Percentiles rank a stretch among this genome's conserved stretches.
phyloP scores from a whole-genome alignment of 2,113 vertebrate genomes.

The Hippopotamus amphibius region DNA sequence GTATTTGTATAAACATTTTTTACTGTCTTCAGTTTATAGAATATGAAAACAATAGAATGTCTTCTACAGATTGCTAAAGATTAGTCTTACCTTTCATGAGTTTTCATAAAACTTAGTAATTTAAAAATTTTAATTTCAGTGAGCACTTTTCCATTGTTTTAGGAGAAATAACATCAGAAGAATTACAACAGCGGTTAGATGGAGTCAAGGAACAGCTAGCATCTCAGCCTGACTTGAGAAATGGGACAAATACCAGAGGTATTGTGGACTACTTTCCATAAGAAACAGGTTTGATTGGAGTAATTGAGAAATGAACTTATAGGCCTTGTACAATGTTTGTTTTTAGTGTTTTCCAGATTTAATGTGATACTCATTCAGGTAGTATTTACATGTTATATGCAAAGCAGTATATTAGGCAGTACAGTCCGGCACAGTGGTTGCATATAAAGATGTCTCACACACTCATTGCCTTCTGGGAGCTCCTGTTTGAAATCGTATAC shows the following conservation, averaged over 20 bases:
- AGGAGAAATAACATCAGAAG: conserved; percentile 98
- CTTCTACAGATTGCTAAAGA: conserved; percentile 12
- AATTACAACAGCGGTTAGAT: conserved; percentile 93
- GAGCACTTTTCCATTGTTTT: conserved; percentile 71
- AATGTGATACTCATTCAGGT: neutral
- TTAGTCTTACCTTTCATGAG: conserved; percentile 14
- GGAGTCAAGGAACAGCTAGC: conserved; percentile 93
- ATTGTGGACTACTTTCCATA: conserved; percentile 32
- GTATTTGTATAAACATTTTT: conserved; percentile 14
- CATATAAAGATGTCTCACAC: neutral
- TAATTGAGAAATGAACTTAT: neutral
- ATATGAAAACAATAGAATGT: conserved; percentile 8
- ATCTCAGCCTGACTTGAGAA: conserved; percentile 88
- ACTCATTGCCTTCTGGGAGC: neutral
- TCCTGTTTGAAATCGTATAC: neutral
- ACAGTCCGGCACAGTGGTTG: neutral
- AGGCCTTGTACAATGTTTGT: neutral
- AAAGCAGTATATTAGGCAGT: neutral
- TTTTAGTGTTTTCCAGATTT: conserved; percentile 35
- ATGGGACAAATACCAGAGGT: conserved; percentile 86
- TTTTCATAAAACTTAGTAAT: conserved; percentile 46
- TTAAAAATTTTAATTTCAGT: neutral
- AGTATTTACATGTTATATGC: neutral
- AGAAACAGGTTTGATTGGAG: neutral
- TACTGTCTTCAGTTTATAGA: conserved; percentile 34